Percentiles rank a stretch among this genome's conserved stretches.
Conservation (phyloP, 2,113 vertebrate species). For the Nicator chloris region DNA sequence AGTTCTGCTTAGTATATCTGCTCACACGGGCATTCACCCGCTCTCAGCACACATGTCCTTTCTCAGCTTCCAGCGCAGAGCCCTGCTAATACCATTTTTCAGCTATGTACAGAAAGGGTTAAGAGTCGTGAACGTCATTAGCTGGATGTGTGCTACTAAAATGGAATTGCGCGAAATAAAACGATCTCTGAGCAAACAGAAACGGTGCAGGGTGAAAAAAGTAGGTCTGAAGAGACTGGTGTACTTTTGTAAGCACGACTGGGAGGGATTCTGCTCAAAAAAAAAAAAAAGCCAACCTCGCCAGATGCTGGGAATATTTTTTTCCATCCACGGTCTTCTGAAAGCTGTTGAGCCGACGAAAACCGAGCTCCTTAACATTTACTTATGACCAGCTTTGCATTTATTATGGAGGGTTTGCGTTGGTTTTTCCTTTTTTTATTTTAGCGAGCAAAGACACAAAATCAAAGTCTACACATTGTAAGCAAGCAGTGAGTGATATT, state of each 20-base stretch:
- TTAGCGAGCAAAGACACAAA: not conserved
- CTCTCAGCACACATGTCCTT: not conserved
- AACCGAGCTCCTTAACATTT: not conserved
- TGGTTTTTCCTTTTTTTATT: not conserved
- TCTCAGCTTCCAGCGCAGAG: not conserved
- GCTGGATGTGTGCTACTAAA: constrained; percentile 39
- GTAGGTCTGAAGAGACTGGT: not conserved
- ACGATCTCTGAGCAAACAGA: constrained; percentile 37
- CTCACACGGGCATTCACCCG: not conserved
- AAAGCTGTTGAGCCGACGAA: not conserved
- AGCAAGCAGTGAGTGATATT: not conserved
- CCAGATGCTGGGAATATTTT: not conserved
- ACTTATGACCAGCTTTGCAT: not conserved
- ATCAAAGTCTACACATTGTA: not conserved
- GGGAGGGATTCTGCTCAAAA: not conserved
- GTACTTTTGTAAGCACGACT: not conserved
- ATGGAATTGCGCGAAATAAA: constrained; percentile 53
- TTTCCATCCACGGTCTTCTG: constrained; percentile 7
- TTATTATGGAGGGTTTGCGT: not conserved
- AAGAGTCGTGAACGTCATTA: constrained; percentile 42
- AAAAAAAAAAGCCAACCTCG: not conserved
- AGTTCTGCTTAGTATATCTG: not conserved
- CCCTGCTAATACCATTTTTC: constrained; percentile 7
- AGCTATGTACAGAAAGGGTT: constrained; percentile 33
- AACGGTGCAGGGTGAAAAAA: not conserved